A percentile compares a stretch with the other conserved stretches of the same genome.
Evolutionary conservation across 2,888 invertebrate genomes (phyloP).

Genomic region (Epirrhoe alternata): DNA sequence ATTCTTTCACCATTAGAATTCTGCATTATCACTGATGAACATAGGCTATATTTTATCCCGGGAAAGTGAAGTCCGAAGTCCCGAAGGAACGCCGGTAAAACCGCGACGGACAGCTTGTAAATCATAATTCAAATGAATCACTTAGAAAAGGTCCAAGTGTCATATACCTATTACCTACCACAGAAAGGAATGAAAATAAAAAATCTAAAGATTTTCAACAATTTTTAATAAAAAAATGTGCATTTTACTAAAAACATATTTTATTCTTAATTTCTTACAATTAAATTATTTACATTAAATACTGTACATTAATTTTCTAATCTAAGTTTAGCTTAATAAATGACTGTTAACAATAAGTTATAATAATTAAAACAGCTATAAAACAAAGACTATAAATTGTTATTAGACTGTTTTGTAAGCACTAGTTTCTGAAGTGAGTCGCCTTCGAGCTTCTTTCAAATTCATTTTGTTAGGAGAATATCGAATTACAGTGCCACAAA

Average conservation of each 20-base stretch:
- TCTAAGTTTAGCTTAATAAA: neutral
- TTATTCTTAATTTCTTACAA: neutral
- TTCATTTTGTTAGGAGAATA: too few relatives aligned
- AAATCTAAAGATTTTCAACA: neutral
- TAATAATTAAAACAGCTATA: neutral
- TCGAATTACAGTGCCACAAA: too few relatives aligned
- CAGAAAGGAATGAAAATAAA: neutral
- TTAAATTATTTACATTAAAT: conserved; percentile 3
- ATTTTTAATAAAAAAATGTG: neutral
- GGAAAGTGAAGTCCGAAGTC: too few relatives aligned
- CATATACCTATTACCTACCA: too few relatives aligned
- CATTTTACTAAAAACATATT: neutral
- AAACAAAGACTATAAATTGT: neutral
- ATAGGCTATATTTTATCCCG: too few relatives aligned
- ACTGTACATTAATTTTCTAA: neutral
- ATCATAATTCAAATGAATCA: too few relatives aligned
- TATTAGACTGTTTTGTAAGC: neutral
- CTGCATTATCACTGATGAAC: too few relatives aligned
- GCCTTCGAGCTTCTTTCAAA: too few relatives aligned
- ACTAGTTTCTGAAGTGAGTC: neutral
- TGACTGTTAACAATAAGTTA: neutral
- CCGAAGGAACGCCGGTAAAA: too few relatives aligned
- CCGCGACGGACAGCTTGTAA: too few relatives aligned
- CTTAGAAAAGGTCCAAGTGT: too few relatives aligned
- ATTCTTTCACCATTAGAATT: too few relatives aligned